Evolutionary conservation across 2,797 vertebrate genomes (phyloP).

Genomic region (Dendrocincla tyrannina): DNA sequence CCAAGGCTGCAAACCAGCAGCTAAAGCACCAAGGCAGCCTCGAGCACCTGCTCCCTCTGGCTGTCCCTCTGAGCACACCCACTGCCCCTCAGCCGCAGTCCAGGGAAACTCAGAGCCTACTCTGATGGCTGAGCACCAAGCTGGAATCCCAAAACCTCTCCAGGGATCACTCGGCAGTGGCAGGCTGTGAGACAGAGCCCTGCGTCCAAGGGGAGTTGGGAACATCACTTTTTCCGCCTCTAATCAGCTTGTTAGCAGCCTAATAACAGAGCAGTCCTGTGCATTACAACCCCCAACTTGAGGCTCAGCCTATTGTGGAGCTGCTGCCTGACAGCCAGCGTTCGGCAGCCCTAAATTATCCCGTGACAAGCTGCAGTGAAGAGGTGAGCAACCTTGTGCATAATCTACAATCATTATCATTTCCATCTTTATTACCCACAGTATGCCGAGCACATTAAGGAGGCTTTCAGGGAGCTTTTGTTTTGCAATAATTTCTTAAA

Average conservation of each 20-base stretch:
- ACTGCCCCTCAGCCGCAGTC: not conserved
- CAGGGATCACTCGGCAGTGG: not conserved
- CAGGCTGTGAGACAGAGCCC: not conserved
- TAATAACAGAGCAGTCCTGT: conserved; percentile 63
- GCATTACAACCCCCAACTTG: conserved; percentile 50
- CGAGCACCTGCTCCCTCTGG: rapidly evolving
- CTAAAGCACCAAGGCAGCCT: not conserved
- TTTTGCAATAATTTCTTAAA: conserved; percentile 69
- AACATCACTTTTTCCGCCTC: conserved; percentile 59
- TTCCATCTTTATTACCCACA: conserved; percentile 77
- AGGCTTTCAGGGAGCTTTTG: conserved; percentile 73
- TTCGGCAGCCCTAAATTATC: conserved; percentile 76
- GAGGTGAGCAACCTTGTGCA: conserved; percentile 76
- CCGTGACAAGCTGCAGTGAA: conserved; percentile 72
- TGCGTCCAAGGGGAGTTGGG: conserved; percentile 22
- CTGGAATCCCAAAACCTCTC: not conserved
- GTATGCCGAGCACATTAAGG: conserved; percentile 70
- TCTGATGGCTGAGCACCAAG: not conserved
- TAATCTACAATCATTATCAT: conserved; percentile 77
- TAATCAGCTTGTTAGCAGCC: conserved; percentile 73
- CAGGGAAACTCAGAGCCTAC: not conserved
- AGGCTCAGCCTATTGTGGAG: conserved; percentile 65
- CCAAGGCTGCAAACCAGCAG: not conserved
- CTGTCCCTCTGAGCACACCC: not conserved
- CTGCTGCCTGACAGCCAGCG: conserved; percentile 70